Conservation (phyloP, 37 sponge, comb jelly and placozoan genomes). For the Sycon ciliatum region DNA sequence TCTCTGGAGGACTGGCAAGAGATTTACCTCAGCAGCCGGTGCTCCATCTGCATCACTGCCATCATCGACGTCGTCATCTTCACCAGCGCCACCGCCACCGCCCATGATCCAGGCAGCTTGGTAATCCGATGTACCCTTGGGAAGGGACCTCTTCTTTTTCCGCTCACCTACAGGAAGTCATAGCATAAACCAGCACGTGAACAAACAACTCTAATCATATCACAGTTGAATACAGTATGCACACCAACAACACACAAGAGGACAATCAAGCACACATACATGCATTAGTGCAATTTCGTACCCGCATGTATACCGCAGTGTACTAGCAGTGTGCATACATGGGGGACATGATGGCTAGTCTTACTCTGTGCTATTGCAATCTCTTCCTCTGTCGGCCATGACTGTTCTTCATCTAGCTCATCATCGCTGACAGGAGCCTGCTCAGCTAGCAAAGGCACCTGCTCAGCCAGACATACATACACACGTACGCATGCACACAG, state of each 20-base stretch:
- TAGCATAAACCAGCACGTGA: too few relatives aligned
- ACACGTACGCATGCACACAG: background rate
- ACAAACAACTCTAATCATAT: too few relatives aligned
- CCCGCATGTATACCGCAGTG: too few relatives aligned
- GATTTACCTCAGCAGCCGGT: too few relatives aligned
- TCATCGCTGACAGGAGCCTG: conserved; percentile 66
- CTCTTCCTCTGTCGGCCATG: conserved; percentile 96
- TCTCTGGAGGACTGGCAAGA: too few relatives aligned
- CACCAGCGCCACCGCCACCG: conserved; percentile 25
- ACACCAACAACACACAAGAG: too few relatives aligned
- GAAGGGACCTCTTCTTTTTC: conserved; percentile 37
- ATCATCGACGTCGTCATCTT: conserved; percentile 18
- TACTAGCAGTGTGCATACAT: too few relatives aligned
- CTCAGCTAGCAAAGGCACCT: conserved; percentile 65
- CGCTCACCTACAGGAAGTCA: too few relatives aligned
- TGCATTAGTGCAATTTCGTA: too few relatives aligned
- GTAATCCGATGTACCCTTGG: conserved; percentile 73
- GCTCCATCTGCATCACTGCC: conserved; percentile 12
- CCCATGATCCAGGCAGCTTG: conserved; percentile 88
- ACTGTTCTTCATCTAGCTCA: conserved; percentile 95
- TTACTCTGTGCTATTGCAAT: conserved; percentile 55
- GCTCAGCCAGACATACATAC: background rate
- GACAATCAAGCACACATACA: too few relatives aligned
- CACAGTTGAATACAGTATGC: too few relatives aligned
- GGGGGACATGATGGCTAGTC: too few relatives aligned